Conservation (phyloP, 2,113 vertebrate species). For the Phasianus colchicus region DNA sequence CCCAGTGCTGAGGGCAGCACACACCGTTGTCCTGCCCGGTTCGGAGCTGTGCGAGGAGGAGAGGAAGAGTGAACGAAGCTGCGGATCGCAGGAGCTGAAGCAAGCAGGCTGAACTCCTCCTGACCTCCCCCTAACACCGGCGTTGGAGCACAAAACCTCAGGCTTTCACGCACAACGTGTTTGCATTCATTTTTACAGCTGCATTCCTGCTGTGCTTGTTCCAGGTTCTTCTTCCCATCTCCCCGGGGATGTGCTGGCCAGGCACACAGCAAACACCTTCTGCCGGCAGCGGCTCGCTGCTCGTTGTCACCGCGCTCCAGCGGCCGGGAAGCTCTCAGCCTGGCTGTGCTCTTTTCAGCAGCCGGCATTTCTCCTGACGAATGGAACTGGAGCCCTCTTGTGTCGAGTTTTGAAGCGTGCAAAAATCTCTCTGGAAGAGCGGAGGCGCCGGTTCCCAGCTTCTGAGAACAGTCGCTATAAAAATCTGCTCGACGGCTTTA, state of each 20-base stretch:
- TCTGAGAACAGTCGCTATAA: background rate
- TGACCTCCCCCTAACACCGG: background rate
- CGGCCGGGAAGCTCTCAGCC: rapidly evolving
- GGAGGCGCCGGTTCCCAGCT: background rate
- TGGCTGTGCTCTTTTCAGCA: background rate
- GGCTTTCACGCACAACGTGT: rapidly evolving
- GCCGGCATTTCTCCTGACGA: background rate
- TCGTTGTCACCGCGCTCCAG: background rate
- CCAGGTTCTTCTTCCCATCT: background rate
- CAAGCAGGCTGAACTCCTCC: background rate
- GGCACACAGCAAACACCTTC: background rate
- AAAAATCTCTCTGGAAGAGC: background rate
- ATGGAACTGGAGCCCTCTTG: slow-evolving; percentile 67
- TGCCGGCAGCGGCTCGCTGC: background rate
- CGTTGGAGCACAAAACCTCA: background rate
- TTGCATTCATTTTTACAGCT: background rate
- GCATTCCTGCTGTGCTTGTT: rapidly evolving
- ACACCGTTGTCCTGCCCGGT: rapidly evolving
- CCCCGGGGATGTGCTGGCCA: rapidly evolving
- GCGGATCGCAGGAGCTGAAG: background rate
- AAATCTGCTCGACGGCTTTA: background rate
- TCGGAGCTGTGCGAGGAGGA: rapidly evolving
- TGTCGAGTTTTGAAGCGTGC: slow-evolving; percentile 15
- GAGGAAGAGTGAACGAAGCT: background rate
- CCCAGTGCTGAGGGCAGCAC: background rate